Evolutionary conservation across 1,140 invertebrate genomes (phyloP).

Genomic region (Agrilus planipennis): DNA sequence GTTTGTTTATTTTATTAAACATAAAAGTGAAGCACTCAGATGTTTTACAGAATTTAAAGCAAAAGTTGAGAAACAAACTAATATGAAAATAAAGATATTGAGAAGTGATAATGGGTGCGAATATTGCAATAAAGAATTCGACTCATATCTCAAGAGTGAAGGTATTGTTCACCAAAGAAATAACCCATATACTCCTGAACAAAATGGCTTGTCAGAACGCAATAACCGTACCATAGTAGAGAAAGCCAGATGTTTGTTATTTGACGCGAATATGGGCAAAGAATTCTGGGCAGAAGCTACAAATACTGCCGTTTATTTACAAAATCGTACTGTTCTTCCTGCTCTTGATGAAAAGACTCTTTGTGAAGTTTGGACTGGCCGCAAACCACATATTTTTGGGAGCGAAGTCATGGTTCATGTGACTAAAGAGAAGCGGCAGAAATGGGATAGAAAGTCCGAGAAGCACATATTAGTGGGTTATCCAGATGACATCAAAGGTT

Average conservation of each 20-base stretch:
- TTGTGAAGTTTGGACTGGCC: constrained; percentile 30
- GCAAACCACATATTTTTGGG: constrained; percentile 35
- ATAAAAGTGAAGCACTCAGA: constrained; percentile 21
- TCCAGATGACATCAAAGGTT: no score
- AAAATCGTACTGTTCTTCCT: constrained; percentile 29
- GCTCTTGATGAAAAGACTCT: no score
- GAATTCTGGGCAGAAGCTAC: constrained; percentile 34
- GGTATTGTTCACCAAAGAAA: constrained; percentile 22
- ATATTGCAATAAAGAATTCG: constrained; percentile 20
- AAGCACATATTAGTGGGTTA: no score
- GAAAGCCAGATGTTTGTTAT: constrained; percentile 29
- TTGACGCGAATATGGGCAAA: constrained; percentile 23
- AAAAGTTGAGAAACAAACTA: constrained; percentile 23
- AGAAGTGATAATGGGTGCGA: constrained; percentile 21
- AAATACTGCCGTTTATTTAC: constrained; percentile 34
- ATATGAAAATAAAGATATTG: constrained; percentile 25
- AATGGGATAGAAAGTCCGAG: no score
- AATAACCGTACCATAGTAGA: constrained; percentile 32
- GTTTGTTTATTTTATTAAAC: constrained; percentile 31
- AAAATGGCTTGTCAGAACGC: constrained; percentile 34
- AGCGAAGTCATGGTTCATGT: no score
- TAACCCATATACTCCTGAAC: constrained; percentile 28
- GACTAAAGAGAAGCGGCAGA: no score
- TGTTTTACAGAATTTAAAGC: constrained; percentile 22
- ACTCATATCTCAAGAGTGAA: constrained; percentile 17